phyloP scores from a whole-genome alignment of 2,113 vertebrate species.

The Guaruba guarouba region DNA sequence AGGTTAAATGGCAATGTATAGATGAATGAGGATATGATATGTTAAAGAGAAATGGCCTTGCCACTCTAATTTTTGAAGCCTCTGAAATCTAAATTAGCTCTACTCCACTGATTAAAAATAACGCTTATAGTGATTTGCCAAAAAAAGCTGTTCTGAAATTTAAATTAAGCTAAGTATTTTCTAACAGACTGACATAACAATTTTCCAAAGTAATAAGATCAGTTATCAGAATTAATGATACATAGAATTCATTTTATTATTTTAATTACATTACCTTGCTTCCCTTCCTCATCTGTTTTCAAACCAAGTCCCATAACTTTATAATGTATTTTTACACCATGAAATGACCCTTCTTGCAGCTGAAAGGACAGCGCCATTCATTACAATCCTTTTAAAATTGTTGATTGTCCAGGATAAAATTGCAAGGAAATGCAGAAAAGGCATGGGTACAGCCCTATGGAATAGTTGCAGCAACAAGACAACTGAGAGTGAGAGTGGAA shows the following conservation, averaged over 20 bases:
- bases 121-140: constrained; percentile 61
- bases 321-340: not conserved
- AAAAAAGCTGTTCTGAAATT: constrained; percentile 65
- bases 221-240: constrained; percentile 75
- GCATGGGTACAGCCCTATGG: not conserved
- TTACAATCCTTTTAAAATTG: not conserved
- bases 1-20: not conserved
- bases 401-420: not conserved
- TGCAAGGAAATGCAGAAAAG: not conserved
- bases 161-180: constrained; percentile 75
- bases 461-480: not conserved
- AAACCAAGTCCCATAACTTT: constrained; percentile 19
- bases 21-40: not conserved
- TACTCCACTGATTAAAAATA: constrained; percentile 74
- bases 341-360: not conserved
- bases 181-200: constrained; percentile 70
- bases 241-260: constrained; percentile 72
- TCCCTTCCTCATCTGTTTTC: constrained; percentile 49
- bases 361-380: not conserved
- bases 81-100: constrained; percentile 70
- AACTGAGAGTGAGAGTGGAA: not conserved
- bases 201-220: constrained; percentile 73
- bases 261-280: constrained; percentile 59
- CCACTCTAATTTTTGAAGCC: not conserved
- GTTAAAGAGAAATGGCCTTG: not conserved